Conservation (phyloP, 2,888 invertebrate genomes). For the Apodemia zela region DNA sequence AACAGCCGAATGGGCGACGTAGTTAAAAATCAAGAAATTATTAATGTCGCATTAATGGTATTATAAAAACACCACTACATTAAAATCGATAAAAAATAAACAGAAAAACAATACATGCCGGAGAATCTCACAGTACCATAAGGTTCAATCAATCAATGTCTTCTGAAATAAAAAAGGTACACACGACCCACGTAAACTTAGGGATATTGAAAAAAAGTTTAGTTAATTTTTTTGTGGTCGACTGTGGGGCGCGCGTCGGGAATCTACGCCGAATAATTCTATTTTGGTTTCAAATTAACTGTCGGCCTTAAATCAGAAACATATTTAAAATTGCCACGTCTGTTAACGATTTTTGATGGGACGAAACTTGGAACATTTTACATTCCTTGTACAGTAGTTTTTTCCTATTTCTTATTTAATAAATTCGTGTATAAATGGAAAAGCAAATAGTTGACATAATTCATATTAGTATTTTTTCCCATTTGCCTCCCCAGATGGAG, state of each 20-base stretch:
- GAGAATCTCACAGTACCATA: constrained; percentile 71
- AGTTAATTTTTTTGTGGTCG: constrained; percentile 58
- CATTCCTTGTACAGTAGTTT: neutral
- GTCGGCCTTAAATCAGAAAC: constrained; percentile 32
- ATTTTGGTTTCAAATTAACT: constrained; percentile 44
- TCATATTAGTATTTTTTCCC: too few species aligned
- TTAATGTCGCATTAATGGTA: neutral
- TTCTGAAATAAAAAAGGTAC: constrained; percentile 67
- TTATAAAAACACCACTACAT: constrained; percentile 31
- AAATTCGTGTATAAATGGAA: too few species aligned
- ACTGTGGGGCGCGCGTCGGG: constrained; percentile 46
- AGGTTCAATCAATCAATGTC: constrained; percentile 79
- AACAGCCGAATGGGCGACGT: too few species aligned
- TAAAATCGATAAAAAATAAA: constrained; percentile 17
- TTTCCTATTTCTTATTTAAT: neutral
- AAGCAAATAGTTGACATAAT: too few species aligned
- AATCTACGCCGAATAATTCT: constrained; percentile 35
- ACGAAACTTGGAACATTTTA: neutral
- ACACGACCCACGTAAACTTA: constrained; percentile 74
- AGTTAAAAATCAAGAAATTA: neutral
- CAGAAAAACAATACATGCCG: constrained; percentile 64
- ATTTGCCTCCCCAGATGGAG: too few species aligned
- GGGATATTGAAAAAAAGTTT: constrained; percentile 63
- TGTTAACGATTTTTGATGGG: constrained; percentile 10
- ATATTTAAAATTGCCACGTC: constrained; percentile 26